phyloP scores from a whole-genome alignment of 2,888 invertebrate genomes.

The Drosophila pseudotalamancana region DNA sequence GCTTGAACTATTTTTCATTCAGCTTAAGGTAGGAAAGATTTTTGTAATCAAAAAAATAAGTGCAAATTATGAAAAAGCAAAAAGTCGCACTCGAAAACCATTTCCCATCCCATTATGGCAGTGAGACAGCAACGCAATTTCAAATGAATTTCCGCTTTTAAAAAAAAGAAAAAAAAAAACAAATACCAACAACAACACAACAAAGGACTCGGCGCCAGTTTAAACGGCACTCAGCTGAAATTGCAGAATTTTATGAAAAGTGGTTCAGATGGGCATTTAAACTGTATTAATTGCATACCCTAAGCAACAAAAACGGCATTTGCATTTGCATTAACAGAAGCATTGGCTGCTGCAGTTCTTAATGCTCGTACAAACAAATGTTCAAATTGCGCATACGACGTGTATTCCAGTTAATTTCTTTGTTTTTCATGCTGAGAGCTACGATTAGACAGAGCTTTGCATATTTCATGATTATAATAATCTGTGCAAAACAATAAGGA shows the following conservation, averaged over 20 bases:
- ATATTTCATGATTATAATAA: too few relatives aligned
- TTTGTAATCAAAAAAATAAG: not conserved
- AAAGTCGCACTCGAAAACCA: conserved; percentile 58
- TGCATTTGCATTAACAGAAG: not conserved
- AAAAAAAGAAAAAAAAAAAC: not conserved
- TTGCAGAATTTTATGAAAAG: not conserved
- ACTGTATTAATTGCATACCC: conserved; percentile 2
- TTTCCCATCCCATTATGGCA: conserved; percentile 43
- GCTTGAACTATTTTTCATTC: not conserved
- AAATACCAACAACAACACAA: not conserved
- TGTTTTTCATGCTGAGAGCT: too few relatives aligned
- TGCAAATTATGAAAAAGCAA: not conserved
- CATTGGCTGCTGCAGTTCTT: not conserved
- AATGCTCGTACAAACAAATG: not conserved
- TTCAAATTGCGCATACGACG: not conserved
- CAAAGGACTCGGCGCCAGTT: not conserved
- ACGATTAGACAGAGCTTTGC: too few relatives aligned
- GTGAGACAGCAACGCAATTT: too few relatives aligned
- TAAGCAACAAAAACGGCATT: too few relatives aligned
- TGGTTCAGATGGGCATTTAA: not conserved
- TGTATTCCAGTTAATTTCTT: not conserved
- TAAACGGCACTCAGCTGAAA: conserved; percentile 2
- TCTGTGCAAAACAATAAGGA: too few relatives aligned
- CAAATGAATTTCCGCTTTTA: not conserved
- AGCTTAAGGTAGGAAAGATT: not conserved